phyloP scores from a whole-genome alignment of 2,888 invertebrate species.

The Euclidia mi region DNA sequence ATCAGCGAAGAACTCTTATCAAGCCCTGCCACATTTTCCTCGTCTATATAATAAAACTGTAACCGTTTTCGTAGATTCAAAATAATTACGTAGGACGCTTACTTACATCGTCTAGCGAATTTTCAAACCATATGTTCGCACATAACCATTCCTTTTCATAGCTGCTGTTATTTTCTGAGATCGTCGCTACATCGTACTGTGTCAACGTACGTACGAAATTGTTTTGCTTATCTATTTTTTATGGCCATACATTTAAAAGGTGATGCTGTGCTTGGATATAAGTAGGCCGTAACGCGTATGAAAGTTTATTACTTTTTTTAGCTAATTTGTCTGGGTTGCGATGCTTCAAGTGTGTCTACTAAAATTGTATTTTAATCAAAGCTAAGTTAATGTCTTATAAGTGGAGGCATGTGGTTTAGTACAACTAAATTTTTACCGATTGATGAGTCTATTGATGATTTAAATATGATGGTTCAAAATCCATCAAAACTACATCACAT shows the following conservation, averaged over 20 bases:
- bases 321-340: too few relatives aligned
- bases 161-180: constrained; percentile 18
- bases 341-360: too few relatives aligned
- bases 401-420: too few relatives aligned
- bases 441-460: too few relatives aligned
- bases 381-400: too few relatives aligned
- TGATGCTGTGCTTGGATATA: neutral
- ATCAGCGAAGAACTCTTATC: neutral
- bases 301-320: neutral
- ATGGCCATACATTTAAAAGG: constrained; percentile 5
- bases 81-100: constrained; percentile 35
- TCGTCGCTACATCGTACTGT: constrained; percentile 21
- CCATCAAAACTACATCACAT: too few relatives aligned
- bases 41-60: neutral
- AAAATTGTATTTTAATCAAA: too few relatives aligned
- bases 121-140: constrained; percentile 32
- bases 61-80: constrained; percentile 13
- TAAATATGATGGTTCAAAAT: too few relatives aligned
- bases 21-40: neutral
- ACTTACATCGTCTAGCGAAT: constrained; percentile 32
- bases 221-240: constrained; percentile 20
- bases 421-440: too few relatives aligned
- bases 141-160: constrained; percentile 45
- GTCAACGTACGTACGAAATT: constrained; percentile 15
- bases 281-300: neutral